These are phyloP conservation scores for Lagopus muta DNA, from an alignment of 2,113 vertebrate genomes.

Conservation along the genomic window DNA sequence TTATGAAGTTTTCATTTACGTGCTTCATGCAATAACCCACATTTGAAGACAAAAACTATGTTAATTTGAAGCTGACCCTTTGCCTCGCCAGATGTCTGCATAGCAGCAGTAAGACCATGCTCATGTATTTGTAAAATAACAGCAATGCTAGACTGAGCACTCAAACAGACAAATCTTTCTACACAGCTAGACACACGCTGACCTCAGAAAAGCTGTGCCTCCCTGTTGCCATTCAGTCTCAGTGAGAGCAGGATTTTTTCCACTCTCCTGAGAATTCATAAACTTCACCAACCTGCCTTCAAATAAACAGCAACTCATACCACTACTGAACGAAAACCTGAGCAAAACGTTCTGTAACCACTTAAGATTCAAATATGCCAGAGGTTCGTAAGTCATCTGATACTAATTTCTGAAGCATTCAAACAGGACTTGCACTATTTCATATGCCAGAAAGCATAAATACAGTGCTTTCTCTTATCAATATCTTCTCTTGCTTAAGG, in stretches of 20 bases:
- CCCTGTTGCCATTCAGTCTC: not conserved
- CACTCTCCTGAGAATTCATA: not conserved
- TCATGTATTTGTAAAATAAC: not conserved
- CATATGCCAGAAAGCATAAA: constrained; percentile 54
- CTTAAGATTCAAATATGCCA: constrained; percentile 44
- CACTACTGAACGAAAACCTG: constrained; percentile 30
- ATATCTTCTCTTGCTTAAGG: not conserved
- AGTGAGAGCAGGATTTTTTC: not conserved
- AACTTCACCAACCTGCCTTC: not conserved
- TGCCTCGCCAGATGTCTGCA: not conserved
- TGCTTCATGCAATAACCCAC: not conserved
- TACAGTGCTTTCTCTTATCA: constrained; percentile 47
- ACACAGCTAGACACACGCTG: not conserved
- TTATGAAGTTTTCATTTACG: not conserved
- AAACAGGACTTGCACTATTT: constrained; percentile 3
- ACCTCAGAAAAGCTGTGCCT: not conserved
- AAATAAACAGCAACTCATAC: not conserved
- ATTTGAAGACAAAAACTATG: not conserved
- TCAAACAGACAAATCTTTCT: not conserved
- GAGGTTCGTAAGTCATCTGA: constrained; percentile 63
- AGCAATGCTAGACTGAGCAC: not conserved
- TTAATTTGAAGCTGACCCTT: not conserved
- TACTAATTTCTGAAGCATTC: constrained; percentile 68
- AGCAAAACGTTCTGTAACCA: constrained; percentile 52
- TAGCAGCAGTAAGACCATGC: not conserved